Evolutionary conservation across 2,113 vertebrate genomes (phyloP), one percentile per base, ranked within the genome.

Genomic region (Spea multiplicata): DNA sequence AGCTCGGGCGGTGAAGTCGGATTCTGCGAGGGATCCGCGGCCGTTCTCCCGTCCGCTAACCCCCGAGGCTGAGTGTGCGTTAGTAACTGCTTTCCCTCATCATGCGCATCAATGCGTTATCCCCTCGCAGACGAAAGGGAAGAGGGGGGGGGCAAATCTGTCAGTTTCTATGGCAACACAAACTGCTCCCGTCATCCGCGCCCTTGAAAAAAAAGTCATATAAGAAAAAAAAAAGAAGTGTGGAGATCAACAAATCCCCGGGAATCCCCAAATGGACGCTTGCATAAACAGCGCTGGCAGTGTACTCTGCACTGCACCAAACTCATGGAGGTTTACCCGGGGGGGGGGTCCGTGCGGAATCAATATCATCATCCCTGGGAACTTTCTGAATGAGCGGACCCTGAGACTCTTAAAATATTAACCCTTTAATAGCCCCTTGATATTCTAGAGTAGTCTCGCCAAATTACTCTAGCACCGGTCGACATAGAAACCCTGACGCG

Each of bases 151-250:
- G 45, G 71, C 71, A 74, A 71, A 73, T 74, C 78, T 80, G 78
- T 80, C 71, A 80, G 78, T 80, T 80, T 59, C 78, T 48, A 80
- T 80, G 78, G 78, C 64, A 80, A 80, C 78, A 64, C 71, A 74
- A 80, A 80, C 78, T 67, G 78, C 64, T 80, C 78, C 65, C 71
- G 53, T 74, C 78, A 80, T 80, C 71, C 44, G 45, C 46, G 78
- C 78, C 78, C 78, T 80, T 80, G 78, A 80, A 80, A 78, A 52
- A 30, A 71, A 47, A 74, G 53, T 74, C 78, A 68, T 49, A 79
- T 73, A 59, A 59, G 48, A 78, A 64, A 59, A 74, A 17, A 12
- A 50, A 61, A 72, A 44, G 48, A 9, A 49, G 48, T 45, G 62
- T 68, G 45, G 46, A 52, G 8, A 50, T 14, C 30, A 8, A 50